Base-by-base conservation (phyloP, 1,140 invertebrate genomes). In the Bathynomus jamesi region DNA sequence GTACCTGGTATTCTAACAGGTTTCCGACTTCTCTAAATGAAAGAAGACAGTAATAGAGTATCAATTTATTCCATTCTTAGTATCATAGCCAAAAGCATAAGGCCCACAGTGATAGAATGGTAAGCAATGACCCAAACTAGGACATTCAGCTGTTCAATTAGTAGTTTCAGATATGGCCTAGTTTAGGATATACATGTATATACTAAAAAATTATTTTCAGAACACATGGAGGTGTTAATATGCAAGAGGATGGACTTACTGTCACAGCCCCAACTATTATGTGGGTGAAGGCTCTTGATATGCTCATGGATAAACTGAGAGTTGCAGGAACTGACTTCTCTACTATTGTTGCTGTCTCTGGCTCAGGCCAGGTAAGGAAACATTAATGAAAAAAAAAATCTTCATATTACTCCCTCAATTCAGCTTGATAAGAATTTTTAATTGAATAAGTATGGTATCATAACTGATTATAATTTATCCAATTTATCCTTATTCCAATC, bases 201-300 rank as follows among this genome's bases (percentile, higher is more conserved):
- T n/a, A n/a, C n/a, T n/a, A n/a, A n/a, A n/a, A n/a, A n/a, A n/a
- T n/a, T 40, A 17, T 40, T 40, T 40, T 40, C 62, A 63, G 91
- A 78, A 93, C 91, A 3, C 87, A 87, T 70, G 90, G 91, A 11
- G 94, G 94, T n/a, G 91, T 91, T 13, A 83, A 90, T 64, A 83
- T 86, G 27, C 78, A 84, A 73, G 80, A 80, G 27, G 86, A 87
- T 40, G 85, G 86, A 68, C 82, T 85, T 71, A 85, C 87, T n/a
- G 89, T 93, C 60, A 90, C 89, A 63, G 89, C 89, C 3, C 94
- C 94, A 0, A 88, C 92, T 0, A 82, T 93, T 2, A 93, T 98
- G 89, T 98, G 95, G 95, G 88, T 98, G 0, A 95, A 97, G 83
- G 94, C 95, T 0, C 80, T 98, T 27, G 96, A 98, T 80, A 87